Evolutionary conservation across 1,140 invertebrate species (phyloP), one percentile per base, ranked within the genome.

Genomic region (Dreissena rostriformis): DNA sequence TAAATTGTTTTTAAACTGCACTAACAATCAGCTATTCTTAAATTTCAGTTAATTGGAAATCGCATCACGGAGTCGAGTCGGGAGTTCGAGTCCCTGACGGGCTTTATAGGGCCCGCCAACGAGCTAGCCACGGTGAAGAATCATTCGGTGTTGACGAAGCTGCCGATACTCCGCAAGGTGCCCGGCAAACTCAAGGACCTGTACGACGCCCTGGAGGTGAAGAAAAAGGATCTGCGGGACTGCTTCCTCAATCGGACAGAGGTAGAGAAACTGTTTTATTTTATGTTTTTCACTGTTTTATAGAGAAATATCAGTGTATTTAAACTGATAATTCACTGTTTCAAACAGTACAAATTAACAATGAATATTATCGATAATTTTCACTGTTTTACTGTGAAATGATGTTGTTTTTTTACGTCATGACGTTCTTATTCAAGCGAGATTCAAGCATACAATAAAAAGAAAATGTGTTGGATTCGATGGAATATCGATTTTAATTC

Each of bases 81-180:
- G 6, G 72, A 75, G 24, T 75, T 83, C 29, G 28, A 70, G 51
- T 51, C 72, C 61, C 26, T 83, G 11, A 0, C 19, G 15, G 57
- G 28, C 17, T 83, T 83, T 39, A 76, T 75, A 67, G 19, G 51
- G 24, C 61, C 71, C 5, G 73, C 52, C 39, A 83, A 75, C 65
- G 81, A 83, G 39, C 49, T 83, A 0, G 81, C 57, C 0, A 75
- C 39, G 11, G 81, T 83, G 0, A 83, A 83, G 57, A 83, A 83
- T 19, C 71, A 74, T 28, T 57, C 73, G 24, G 61, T 76, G 10
- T 53, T 83, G 12, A 75, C 81, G 19, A 70, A 17, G 53, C 49
- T 75, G 17, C 81, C 81, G 15, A 29, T 53, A 29, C 15, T 83
- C 8, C 72, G 81, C 11, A 75, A 76, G 28, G 17, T 68, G 15